Conservation (phyloP, 2,113 vertebrate genomes). For the Tragulus kanchil region DNA sequence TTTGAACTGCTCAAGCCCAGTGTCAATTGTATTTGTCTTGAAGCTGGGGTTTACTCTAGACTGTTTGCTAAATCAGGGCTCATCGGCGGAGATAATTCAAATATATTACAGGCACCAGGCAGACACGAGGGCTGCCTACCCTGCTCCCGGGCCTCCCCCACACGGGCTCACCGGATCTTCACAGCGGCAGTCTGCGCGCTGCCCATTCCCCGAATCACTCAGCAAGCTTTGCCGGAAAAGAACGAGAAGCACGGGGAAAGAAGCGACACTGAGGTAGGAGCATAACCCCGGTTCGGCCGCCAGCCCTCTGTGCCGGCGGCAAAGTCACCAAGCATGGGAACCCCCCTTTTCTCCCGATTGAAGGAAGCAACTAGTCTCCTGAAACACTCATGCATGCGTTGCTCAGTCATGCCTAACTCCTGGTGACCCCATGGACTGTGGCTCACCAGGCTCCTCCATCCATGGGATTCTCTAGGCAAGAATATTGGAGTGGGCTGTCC, state of each 20-base stretch:
- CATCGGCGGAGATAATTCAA: conserved; percentile 80
- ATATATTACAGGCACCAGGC: conserved; percentile 79
- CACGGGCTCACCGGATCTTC: conserved; percentile 7
- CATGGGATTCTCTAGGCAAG: too few species aligned
- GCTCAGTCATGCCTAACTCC: background rate
- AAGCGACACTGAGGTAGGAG: fast-evolving
- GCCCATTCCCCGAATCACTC: background rate
- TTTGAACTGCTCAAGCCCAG: conserved; percentile 82
- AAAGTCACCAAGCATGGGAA: fast-evolving
- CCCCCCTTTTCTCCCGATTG: background rate
- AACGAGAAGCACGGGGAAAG: background rate
- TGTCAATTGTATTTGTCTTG: conserved; percentile 85
- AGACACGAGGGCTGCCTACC: conserved; percentile 7
- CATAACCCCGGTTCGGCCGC: fast-evolving
- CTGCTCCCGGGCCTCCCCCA: background rate
- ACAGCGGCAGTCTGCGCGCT: background rate
- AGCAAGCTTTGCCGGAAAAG: background rate
- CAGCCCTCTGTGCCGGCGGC: background rate
- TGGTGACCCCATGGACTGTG: background rate
- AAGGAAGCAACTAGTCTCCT: background rate
- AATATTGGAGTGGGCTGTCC: background rate
- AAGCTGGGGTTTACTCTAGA: conserved; percentile 81
- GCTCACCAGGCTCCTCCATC: background rate
- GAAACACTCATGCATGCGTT: background rate
- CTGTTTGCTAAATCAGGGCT: conserved; percentile 79